Conservation (phyloP, 2,888 invertebrate species). For the Sphinx pinastri region DNA sequence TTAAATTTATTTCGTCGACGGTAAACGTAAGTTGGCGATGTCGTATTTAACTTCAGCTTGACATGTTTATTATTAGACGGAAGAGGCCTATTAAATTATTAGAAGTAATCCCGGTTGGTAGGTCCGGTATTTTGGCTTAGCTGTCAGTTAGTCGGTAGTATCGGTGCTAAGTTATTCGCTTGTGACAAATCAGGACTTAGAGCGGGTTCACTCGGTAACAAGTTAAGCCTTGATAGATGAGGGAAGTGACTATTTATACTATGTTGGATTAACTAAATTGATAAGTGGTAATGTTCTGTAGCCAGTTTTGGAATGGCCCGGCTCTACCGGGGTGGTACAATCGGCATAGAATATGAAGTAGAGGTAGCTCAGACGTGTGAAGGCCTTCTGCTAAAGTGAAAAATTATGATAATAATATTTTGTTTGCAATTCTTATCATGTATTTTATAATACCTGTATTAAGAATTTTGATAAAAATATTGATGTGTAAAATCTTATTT, state of each 20-base stretch:
- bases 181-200: slow-evolving; percentile 62
- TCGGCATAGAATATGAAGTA: too few relatives aligned
- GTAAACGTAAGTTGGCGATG: slow-evolving; percentile 52
- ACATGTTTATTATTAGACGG: slow-evolving; percentile 81
- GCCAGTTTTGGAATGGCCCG: too few relatives aligned
- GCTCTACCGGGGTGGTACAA: too few relatives aligned
- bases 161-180: slow-evolving; percentile 61
- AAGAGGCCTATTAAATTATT: slow-evolving; percentile 81
- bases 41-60: slow-evolving; percentile 74
- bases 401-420: too few relatives aligned
- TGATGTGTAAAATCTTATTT: too few relatives aligned
- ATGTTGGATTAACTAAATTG: background rate
- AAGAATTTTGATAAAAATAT: too few relatives aligned
- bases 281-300: too few relatives aligned
- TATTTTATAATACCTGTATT: too few relatives aligned
- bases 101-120: slow-evolving; percentile 72
- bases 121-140: slow-evolving; percentile 72
- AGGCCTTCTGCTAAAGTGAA: too few relatives aligned
- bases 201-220: slow-evolving; percentile 61
- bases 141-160: slow-evolving; percentile 60
- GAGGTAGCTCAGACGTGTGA: too few relatives aligned
- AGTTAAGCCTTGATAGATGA: slow-evolving; percentile 40
- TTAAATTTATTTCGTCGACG: slow-evolving; percentile 24
- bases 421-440: too few relatives aligned
- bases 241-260: slow-evolving; percentile 31